phyloP scores from a whole-genome alignment of 2,888 invertebrate genomes.

The Rhynchonema sp. region DNA sequence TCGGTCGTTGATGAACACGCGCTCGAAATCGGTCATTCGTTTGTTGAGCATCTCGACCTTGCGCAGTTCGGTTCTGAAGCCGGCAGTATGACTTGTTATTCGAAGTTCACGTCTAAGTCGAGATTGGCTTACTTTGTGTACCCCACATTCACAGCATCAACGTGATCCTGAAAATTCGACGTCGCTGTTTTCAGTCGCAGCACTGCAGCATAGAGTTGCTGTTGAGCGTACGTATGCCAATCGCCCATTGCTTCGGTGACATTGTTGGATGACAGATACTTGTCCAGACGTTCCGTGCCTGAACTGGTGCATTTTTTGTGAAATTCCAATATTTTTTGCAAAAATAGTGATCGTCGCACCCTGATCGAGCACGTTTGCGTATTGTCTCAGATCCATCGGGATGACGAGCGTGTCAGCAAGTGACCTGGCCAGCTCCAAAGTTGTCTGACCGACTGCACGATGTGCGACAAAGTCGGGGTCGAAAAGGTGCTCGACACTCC shows the following conservation, averaged over 20 bases:
- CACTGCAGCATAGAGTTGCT: too few species aligned
- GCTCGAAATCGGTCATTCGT: constrained; percentile 2
- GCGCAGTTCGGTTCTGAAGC: neutral
- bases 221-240: too few species aligned
- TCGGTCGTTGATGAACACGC: constrained; percentile 1
- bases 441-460: constrained; percentile 15
- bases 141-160: neutral
- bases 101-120: too few species aligned
- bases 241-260: too few species aligned
- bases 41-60: constrained; percentile 2
- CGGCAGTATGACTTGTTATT: too few species aligned
- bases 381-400: constrained; percentile 22
- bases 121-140: too few species aligned
- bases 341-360: too few species aligned
- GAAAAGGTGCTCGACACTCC: neutral
- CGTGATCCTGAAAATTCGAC: neutral
- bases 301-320: too few species aligned
- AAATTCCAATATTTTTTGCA: too few species aligned
- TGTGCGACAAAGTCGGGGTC: constrained; percentile 29
- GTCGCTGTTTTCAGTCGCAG: too few species aligned
- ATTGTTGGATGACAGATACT: too few species aligned
- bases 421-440: constrained; percentile 22
- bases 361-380: neutral
- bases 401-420: constrained; percentile 28
- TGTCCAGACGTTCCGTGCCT: too few species aligned